phyloP scores from a whole-genome alignment of 2,113 vertebrate genomes.

The Notothenia coriiceps region DNA sequence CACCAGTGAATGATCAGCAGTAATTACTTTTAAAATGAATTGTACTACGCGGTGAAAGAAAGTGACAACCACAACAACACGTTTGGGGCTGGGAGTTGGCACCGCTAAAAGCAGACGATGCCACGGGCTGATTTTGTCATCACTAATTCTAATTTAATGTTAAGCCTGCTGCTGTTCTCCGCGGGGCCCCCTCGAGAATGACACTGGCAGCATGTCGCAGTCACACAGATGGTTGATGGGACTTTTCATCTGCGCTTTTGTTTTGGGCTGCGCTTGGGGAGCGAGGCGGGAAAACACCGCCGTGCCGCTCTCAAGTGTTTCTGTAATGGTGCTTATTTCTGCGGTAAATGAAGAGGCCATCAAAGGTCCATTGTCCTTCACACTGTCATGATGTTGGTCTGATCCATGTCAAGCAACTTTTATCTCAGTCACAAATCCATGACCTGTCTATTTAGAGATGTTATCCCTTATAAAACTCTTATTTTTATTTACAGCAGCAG shows the following conservation, averaged over 20 bases:
- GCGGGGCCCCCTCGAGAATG: slow-evolving; percentile 37
- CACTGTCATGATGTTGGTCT: neutral
- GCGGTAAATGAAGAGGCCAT: slow-evolving; percentile 1
- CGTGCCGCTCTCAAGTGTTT: slow-evolving; percentile 21
- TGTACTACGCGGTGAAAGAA: slow-evolving; percentile 17
- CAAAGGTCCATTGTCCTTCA: slow-evolving; percentile 4
- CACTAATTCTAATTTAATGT: slow-evolving; percentile 67
- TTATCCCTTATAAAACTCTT: neutral
- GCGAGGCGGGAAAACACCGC: slow-evolving; percentile 40
- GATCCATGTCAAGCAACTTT: slow-evolving; percentile 3
- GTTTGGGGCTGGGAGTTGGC: slow-evolving; percentile 35
- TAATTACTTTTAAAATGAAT: slow-evolving; percentile 44
- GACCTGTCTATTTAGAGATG: neutral
- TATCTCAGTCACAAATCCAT: slow-evolving; percentile 27
- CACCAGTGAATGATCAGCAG: slow-evolving; percentile 20
- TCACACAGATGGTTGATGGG: slow-evolving; percentile 68
- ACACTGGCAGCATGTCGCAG: slow-evolving; percentile 57
- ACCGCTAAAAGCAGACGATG: slow-evolving; percentile 31
- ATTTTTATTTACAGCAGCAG: slow-evolving; percentile 21
- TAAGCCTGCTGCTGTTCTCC: slow-evolving; percentile 41
- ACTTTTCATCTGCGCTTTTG: slow-evolving; percentile 61
- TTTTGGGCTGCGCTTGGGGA: slow-evolving; percentile 34
- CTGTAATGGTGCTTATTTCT: neutral
- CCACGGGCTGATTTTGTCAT: slow-evolving; percentile 52
- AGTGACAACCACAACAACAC: slow-evolving; percentile 35